These are phyloP conservation scores for Hiodon alosoides DNA, from an alignment of 2,113 vertebrate species.

Conservation along the genomic window DNA sequence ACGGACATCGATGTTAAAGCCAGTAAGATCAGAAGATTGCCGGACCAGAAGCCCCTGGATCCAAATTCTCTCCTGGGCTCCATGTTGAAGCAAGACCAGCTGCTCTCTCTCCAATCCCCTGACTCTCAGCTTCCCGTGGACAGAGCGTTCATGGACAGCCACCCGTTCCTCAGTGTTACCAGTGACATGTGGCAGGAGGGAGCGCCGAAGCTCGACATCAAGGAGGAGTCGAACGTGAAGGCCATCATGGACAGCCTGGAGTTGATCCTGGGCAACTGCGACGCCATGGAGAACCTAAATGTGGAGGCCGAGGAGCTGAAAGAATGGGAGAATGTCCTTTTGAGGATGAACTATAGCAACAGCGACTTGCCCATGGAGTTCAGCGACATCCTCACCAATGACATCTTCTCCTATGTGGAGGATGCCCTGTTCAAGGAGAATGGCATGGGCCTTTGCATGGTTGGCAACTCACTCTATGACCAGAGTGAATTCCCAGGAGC, in stretches of 20 bases:
- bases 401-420: slow-evolving; percentile 49
- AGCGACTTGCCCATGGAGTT: slow-evolving; percentile 24
- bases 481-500: not conserved
- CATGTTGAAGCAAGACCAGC: slow-evolving; percentile 61
- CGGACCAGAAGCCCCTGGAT: slow-evolving; percentile 14
- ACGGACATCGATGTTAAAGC: slow-evolving; percentile 21
- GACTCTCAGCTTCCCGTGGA: slow-evolving; percentile 49
- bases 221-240: slow-evolving; percentile 47
- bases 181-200: slow-evolving; percentile 33
- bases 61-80: slow-evolving; percentile 61
- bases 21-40: slow-evolving; percentile 25
- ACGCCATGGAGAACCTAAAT: slow-evolving; percentile 28
- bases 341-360: slow-evolving; percentile 36
- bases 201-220: not conserved
- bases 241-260: slow-evolving; percentile 50
- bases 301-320: slow-evolving; percentile 30
- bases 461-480: not conserved
- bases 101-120: slow-evolving; percentile 30
- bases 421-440: slow-evolving; percentile 48
- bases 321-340: slow-evolving; percentile 56
- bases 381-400: slow-evolving; percentile 35
- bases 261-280: slow-evolving; percentile 24
- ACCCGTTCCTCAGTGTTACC: slow-evolving; percentile 48
- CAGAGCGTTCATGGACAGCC: slow-evolving; percentile 54
- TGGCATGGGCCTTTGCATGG: not conserved